Conservation (phyloP, 2,797 vertebrate species). For the Melanotaenia pygmaea region DNA sequence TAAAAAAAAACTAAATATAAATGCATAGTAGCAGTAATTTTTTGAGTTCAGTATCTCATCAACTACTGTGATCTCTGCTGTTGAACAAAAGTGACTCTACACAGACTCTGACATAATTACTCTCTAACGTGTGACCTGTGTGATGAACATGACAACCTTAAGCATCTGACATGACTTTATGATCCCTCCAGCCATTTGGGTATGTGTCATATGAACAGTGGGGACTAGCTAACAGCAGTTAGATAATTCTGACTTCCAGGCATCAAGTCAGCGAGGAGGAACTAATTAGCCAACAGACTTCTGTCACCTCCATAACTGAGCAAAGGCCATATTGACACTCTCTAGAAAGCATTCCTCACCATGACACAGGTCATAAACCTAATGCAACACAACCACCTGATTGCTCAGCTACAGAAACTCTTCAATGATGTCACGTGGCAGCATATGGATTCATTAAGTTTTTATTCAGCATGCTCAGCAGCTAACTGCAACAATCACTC, state of each 20-base stretch:
- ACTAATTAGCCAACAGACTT: conserved; percentile 69
- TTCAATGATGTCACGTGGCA: conserved; percentile 23
- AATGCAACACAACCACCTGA: conserved; percentile 36
- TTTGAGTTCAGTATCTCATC: background rate
- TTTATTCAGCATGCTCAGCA: conserved; percentile 11
- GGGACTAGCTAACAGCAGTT: conserved; percentile 51
- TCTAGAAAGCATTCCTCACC: conserved; percentile 67
- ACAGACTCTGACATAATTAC: conserved; percentile 14
- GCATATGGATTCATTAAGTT: conserved; percentile 12
- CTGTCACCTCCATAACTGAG: conserved; percentile 61
- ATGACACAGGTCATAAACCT: conserved; percentile 52
- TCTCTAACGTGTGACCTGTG: conserved; percentile 44
- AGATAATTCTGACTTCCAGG: conserved; percentile 63
- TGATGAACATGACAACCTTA: conserved; percentile 44
- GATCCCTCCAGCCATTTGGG: conserved; percentile 33
- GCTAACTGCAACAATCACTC: conserved; percentile 5
- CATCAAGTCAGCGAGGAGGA: conserved; percentile 63
- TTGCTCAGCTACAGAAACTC: conserved; percentile 37
- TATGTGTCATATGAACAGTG: conserved; percentile 49
- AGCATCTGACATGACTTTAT: conserved; percentile 30
- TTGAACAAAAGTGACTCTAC: background rate
- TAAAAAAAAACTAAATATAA: background rate
- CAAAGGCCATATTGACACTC: conserved; percentile 52
- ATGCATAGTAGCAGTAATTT: background rate
- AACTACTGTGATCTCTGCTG: conserved; percentile 1